Percentiles rank a stretch among this genome's conserved stretches.
phyloP scores from a whole-genome alignment of 2,797 vertebrate species.

The Sphenodon punctatus region DNA sequence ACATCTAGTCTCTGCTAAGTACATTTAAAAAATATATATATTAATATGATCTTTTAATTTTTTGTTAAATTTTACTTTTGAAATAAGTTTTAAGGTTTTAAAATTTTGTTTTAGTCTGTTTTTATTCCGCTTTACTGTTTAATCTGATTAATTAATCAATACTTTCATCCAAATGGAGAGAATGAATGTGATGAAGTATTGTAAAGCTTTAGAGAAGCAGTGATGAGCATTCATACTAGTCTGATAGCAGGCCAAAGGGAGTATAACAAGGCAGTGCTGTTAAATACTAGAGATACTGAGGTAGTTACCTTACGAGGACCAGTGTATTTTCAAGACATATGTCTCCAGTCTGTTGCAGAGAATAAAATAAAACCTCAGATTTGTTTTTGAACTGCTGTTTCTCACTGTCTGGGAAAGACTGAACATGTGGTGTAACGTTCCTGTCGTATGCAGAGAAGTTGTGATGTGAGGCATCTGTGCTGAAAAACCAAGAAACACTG shows the following conservation, averaged over 20 bases:
- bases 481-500: background rate
- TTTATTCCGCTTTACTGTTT: too few species aligned
- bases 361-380: background rate
- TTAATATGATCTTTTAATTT: too few species aligned
- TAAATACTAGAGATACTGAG: background rate
- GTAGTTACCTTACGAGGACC: slow-evolving; percentile 7
- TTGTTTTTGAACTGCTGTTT: background rate
- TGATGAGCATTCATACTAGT: fast-evolving
- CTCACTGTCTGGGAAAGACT: slow-evolving; percentile 12
- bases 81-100: too few species aligned
- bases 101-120: too few species aligned
- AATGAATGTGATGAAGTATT: background rate
- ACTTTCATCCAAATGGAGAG: background rate
- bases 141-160: too few species aligned
- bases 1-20: too few species aligned
- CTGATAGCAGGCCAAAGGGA: background rate
- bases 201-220: background rate
- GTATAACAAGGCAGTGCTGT: background rate
- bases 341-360: background rate
- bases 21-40: too few species aligned
- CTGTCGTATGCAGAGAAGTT: background rate
- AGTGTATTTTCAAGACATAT: background rate
- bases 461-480: background rate
- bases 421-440: background rate
- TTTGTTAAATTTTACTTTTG: too few species aligned